These are phyloP conservation scores for Neosalanx taihuensis DNA, from an alignment of 2,797 vertebrate species.

Conservation along the genomic window DNA sequence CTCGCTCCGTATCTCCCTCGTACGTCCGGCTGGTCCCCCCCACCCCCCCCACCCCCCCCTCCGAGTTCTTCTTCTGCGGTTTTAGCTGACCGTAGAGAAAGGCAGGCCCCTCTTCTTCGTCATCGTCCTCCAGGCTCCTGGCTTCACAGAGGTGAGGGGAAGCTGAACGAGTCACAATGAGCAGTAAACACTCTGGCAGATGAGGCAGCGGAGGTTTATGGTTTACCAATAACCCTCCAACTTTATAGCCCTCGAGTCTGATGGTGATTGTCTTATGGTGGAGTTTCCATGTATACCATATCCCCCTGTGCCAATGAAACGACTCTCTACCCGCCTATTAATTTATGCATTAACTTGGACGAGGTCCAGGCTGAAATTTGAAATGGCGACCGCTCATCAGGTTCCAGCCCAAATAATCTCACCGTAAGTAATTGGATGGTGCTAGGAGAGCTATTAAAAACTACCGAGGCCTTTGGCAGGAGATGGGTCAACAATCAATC, in stretches of 20 bases:
- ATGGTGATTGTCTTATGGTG: background rate
- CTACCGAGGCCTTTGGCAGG: constrained; percentile 41
- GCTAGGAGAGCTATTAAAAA: constrained; percentile 65
- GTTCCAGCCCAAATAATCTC: constrained; percentile 57
- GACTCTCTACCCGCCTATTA: constrained; percentile 45
- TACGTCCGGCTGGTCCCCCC: constrained; percentile 1
- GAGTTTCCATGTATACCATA: constrained; percentile 24
- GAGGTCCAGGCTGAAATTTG: constrained; percentile 62
- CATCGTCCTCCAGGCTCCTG: constrained; percentile 23
- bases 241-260: constrained; percentile 47
- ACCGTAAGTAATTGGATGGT: constrained; percentile 69
- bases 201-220: constrained; percentile 45
- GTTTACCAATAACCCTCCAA: constrained; percentile 50
- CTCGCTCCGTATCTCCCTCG: constrained; percentile 38
- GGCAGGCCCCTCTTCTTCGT: constrained; percentile 25
- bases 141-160: constrained; percentile 18
- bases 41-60: constrained; percentile 13
- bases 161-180: constrained; percentile 39
- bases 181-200: constrained; percentile 54
- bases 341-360: constrained; percentile 76
- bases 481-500: constrained; percentile 61
- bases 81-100: constrained; percentile 54
- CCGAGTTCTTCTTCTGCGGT: constrained; percentile 10
- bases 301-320: constrained; percentile 19
- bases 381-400: constrained; percentile 45